Evolutionary conservation across 1,140 invertebrate genomes (phyloP), one percentile per base, ranked within the genome.

Genomic region (Eubasilissa regina): DNA sequence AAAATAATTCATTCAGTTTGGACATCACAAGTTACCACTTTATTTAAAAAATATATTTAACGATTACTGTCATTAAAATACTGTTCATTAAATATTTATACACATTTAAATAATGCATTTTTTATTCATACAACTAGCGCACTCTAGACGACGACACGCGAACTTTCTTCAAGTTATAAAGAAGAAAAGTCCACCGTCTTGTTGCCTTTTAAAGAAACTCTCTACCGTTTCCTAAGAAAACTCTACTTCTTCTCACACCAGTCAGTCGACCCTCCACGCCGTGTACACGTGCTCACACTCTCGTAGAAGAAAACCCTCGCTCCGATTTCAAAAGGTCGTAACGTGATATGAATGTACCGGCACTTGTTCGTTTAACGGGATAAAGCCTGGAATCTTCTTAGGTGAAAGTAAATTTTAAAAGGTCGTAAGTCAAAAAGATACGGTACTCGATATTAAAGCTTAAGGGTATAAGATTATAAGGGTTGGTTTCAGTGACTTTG

Each of bases 121-220:
- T 51, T 51, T 51, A 62, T 25, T 73, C 12, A 13, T 35, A 64
- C 76, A 25, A 75, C 78, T 80, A 82, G 79, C 81, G 81, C 47
- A 72, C 78, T 82, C 81, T 82, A 45, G 35, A 35, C 78, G 72
- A 15, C 11, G 58, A 53, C 47, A 48, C 55, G 58, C 66, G 62
- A 82, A 82, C 47, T 80, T 82, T 45, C 77, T 81, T 73, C 76
- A 72, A 55, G 68, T 80, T 78, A 76, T 79, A 55, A 77, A 79
- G 35, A 81, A 76, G 77, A 79, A 81, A 80, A 77, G 75, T 58
- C 62, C 81, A 75, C 60, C 70, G 72, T 80, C 43, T 78, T 78
- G 64, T 81, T 78, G 43, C 75, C 7, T 48, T 74, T 56, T 56
- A 74, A 82, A 80, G 78, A 82, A 81, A 82, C 48, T 62, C 25